These are phyloP conservation scores for Plutella xylostella DNA, from an alignment of 2,888 invertebrate genomes.

Conservation along the genomic window DNA sequence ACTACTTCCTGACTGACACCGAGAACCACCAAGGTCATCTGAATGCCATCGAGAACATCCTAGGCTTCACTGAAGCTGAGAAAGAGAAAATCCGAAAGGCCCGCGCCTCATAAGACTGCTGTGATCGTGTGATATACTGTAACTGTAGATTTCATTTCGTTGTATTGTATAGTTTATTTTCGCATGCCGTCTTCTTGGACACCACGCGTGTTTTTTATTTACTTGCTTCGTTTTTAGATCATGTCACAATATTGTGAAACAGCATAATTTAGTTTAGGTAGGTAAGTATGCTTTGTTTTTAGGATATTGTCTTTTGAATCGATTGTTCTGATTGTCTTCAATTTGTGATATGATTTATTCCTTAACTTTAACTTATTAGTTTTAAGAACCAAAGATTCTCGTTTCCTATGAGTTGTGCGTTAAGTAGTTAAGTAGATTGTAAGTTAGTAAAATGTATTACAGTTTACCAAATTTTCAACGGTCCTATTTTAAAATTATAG, in stretches of 20 bases:
- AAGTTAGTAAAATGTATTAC: not conserved
- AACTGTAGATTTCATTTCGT: constrained; percentile 25
- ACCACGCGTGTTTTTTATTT: constrained; percentile 20
- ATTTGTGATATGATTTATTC: constrained; percentile 30
- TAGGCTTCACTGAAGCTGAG: constrained; percentile 87
- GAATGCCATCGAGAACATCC: constrained; percentile 90
- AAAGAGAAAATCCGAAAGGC: constrained; percentile 83
- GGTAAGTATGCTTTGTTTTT: too few relatives aligned
- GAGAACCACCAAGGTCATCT: constrained; percentile 91
- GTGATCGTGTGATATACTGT: constrained; percentile 54
- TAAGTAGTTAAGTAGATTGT: constrained; percentile 13
- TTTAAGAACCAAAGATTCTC: constrained; percentile 58
- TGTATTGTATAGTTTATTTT: constrained; percentile 39
- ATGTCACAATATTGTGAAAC: too few relatives aligned
- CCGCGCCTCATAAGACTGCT: constrained; percentile 57
- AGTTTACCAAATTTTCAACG: not conserved
- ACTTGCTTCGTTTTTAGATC: not conserved
- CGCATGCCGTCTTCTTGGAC: constrained; percentile 25
- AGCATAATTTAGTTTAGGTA: too few relatives aligned
- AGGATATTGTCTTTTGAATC: too few relatives aligned
- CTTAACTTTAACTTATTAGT: constrained; percentile 36
- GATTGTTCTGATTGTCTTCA: constrained; percentile 40
- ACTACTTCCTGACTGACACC: constrained; percentile 91
- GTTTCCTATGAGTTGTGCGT: constrained; percentile 45
- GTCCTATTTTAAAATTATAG: not conserved